A percentile compares a stretch with the other conserved stretches of the same genome.
Evolutionary conservation across 2,888 invertebrate genomes (phyloP).

Genomic region (Phoronis australis): DNA sequence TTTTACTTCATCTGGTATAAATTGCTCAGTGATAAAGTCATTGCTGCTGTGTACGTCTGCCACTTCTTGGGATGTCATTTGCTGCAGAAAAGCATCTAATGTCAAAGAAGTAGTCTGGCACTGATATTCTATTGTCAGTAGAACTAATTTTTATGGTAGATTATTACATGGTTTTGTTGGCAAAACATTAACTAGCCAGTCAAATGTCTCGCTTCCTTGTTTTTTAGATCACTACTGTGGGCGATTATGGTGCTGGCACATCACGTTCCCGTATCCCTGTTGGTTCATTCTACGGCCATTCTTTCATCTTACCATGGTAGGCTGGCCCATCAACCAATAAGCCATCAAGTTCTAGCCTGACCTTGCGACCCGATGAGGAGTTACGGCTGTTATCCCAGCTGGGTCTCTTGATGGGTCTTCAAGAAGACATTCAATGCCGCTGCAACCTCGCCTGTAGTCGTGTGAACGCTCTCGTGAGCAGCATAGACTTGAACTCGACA

Average conservation of each 20-base stretch:
- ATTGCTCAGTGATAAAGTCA: no score
- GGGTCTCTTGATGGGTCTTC: conserved; percentile 64
- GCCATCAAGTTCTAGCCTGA: not conserved
- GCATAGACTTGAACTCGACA: conserved; percentile 29
- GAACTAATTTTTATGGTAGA: no score
- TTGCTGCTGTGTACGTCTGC: no score
- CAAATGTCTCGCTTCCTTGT: conserved; percentile 15
- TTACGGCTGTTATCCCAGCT: conserved; percentile 52
- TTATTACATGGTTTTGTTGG: no score
- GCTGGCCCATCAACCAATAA: conserved; percentile 63
- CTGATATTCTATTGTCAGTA: no score
- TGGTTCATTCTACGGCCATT: conserved; percentile 89
- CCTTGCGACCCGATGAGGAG: conserved; percentile 59
- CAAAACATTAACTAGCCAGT: no score
- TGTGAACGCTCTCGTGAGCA: conserved; percentile 66
- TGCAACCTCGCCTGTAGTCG: conserved; percentile 80
- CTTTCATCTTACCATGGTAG: conserved; percentile 65
- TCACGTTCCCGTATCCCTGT: conserved; percentile 84
- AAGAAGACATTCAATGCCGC: conserved; percentile 75
- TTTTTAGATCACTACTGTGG: conserved; percentile 78
- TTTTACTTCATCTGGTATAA: no score
- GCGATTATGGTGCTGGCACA: conserved; percentile 87
- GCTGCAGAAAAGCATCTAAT: no score
- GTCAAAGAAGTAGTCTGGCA: no score
- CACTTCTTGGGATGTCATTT: no score